Evolutionary conservation across 1,140 invertebrate species (phyloP).

Genomic region (Amphibalanus amphitrite): DNA sequence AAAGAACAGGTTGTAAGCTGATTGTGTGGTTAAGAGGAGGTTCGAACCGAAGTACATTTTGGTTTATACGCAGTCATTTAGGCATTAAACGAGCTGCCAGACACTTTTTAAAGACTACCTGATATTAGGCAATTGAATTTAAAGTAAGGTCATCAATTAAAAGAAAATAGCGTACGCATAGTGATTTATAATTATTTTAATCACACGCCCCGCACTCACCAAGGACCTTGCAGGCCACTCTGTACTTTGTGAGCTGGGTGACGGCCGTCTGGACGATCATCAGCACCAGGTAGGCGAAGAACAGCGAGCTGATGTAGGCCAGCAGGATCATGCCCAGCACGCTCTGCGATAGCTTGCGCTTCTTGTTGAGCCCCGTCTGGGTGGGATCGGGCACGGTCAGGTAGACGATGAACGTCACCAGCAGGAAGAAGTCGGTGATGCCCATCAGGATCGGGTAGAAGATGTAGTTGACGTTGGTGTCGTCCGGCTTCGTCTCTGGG

Average conservation of each 20-base stretch:
- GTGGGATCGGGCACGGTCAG: conserved; percentile 15
- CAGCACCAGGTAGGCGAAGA: conserved; percentile 15
- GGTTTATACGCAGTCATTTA: no score
- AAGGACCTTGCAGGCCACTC: conserved; percentile 12
- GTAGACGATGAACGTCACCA: conserved; percentile 17
- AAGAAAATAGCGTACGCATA: no score
- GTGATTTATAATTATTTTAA: no score
- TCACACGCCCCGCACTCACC: no score
- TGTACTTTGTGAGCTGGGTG: conserved; percentile 11
- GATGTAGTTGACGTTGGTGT: conserved; percentile 12
- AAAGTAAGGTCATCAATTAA: no score
- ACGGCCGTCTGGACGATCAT: conserved; percentile 15
- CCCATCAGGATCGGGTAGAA: conserved; percentile 16
- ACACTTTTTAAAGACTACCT: no score
- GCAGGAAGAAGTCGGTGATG: conserved; percentile 18
- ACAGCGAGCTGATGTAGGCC: conserved; percentile 14
- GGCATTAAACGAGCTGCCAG: no score
- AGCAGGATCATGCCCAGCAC: conserved; percentile 15
- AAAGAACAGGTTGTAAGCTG: neutral
- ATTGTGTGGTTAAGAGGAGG: no score
- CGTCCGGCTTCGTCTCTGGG: neutral
- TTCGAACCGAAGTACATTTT: no score
- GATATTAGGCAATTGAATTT: no score
- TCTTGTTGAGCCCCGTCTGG: conserved; percentile 15
- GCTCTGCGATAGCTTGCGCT: conserved; percentile 14